phyloP scores from a whole-genome alignment of 2,797 vertebrate genomes.

The Amazona finschi region DNA sequence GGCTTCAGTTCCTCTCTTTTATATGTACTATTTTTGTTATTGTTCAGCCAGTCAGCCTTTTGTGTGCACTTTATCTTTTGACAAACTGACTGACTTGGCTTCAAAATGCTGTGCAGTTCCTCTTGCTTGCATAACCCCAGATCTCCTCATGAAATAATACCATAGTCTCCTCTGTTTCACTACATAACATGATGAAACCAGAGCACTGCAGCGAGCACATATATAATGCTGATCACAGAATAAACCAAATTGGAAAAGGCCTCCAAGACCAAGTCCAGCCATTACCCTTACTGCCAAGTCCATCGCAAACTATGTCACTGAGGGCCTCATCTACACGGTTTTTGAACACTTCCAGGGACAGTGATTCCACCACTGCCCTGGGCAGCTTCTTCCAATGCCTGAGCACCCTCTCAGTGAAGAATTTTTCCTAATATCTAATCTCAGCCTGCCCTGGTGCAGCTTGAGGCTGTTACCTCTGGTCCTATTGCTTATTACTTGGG shows the following conservation, averaged over 20 bases:
- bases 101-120: neutral
- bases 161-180: neutral
- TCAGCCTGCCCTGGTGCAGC: neutral
- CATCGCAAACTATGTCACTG: neutral
- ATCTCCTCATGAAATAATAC: neutral
- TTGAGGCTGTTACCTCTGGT: neutral
- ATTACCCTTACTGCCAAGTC: neutral
- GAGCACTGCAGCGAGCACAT: rapidly evolving
- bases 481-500: neutral
- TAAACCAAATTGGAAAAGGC: neutral
- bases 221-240: neutral
- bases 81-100: neutral
- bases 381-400: neutral
- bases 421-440: neutral
- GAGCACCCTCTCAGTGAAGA: neutral
- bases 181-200: rapidly evolving
- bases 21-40: rapidly evolving
- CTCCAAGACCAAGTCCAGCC: neutral
- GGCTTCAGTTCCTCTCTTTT: neutral
- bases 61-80: rapidly evolving
- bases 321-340: neutral
- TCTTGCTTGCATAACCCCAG: rapidly evolving
- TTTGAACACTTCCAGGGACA: neutral
- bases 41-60: neutral
- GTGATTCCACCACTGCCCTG: neutral